phyloP scores from a whole-genome alignment of 2,113 vertebrate species.

The Cryptomyrus ogoouensis region DNA sequence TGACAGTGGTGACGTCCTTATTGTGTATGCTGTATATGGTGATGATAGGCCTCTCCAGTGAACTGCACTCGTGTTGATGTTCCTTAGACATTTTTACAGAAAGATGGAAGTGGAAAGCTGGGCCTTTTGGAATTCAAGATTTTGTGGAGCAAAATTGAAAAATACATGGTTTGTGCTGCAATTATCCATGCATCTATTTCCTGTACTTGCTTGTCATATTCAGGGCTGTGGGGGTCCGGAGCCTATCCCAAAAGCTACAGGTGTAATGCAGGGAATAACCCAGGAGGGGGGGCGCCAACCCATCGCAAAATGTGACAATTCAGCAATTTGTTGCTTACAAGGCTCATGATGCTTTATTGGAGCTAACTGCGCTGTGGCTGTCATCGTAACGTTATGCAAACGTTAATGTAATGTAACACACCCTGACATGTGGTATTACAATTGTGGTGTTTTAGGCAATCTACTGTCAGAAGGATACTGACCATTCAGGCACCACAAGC shows the following conservation, averaged over 20 bases:
- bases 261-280: neutral
- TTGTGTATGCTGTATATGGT: neutral
- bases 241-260: neutral
- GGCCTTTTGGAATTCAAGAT: conserved; percentile 67
- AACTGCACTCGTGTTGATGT: neutral
- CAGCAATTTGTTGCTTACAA: neutral
- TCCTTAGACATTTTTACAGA: conserved; percentile 47
- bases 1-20: neutral
- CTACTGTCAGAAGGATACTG: conserved; percentile 69
- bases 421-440: neutral
- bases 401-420: neutral
- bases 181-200: neutral
- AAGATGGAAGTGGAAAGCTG: conserved; percentile 60
- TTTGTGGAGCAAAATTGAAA: conserved; percentile 47
- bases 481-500: conserved; percentile 74
- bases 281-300: neutral
- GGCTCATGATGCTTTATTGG: neutral
- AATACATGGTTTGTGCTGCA: conserved; percentile 56
- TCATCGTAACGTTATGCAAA: neutral
- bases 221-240: neutral
- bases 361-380: neutral
- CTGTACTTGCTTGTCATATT: neutral
- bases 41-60: neutral
- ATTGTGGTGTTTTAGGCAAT: conserved; percentile 48
- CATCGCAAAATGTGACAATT: neutral